Evolutionary conservation across 92 coral and sea anemone genomes (phyloP).

Genomic region (Paragorgia papillata): DNA sequence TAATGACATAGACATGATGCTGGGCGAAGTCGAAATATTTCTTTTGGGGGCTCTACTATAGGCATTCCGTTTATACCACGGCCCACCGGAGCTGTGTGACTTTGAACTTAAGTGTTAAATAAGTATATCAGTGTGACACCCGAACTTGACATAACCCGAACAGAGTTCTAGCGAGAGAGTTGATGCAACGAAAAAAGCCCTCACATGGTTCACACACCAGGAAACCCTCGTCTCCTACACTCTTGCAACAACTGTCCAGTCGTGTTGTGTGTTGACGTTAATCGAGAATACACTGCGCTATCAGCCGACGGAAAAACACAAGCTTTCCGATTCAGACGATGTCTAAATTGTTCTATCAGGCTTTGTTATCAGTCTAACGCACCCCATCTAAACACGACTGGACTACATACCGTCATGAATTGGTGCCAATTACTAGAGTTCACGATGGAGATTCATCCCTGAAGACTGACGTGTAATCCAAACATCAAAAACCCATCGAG

Average conservation of each 20-base stretch:
- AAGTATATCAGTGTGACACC: too few species aligned
- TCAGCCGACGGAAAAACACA: background rate
- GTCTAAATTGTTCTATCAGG: too few species aligned
- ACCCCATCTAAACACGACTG: background rate
- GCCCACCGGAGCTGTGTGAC: too few species aligned
- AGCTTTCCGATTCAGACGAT: too few species aligned
- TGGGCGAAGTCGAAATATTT: too few species aligned
- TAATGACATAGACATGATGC: too few species aligned
- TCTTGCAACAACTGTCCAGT: background rate
- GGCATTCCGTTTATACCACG: too few species aligned
- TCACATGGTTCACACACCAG: background rate
- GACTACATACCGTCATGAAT: background rate
- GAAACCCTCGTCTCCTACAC: background rate
- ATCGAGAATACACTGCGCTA: background rate
- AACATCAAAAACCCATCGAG: conserved; percentile 4
- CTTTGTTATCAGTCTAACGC: background rate
- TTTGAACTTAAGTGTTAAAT: too few species aligned
- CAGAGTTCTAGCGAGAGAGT: too few species aligned
- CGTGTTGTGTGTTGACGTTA: background rate
- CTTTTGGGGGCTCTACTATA: too few species aligned
- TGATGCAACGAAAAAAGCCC: too few species aligned
- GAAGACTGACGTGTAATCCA: background rate
- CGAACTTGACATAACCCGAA: too few species aligned
- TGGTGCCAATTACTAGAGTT: background rate
- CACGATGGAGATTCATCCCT: background rate